Evolutionary conservation across 2,888 invertebrate species (phyloP).

Genomic region (Leptopilina syphax): DNA sequence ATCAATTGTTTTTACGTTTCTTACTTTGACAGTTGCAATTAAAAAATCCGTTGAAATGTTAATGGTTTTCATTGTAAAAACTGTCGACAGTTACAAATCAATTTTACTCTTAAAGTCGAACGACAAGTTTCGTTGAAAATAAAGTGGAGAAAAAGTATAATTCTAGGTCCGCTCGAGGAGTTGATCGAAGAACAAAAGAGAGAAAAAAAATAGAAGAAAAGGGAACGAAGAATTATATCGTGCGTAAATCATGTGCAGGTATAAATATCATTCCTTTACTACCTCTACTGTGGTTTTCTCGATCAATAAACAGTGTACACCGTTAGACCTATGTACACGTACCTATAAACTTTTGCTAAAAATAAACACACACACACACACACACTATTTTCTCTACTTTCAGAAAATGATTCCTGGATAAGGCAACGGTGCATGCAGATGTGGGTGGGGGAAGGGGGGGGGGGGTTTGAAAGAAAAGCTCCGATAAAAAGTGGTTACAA

Average conservation of each 20-base stretch:
- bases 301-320: constrained; percentile 2
- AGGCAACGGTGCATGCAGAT: constrained; percentile 57
- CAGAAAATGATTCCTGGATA: constrained; percentile 54
- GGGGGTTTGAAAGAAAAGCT: constrained; percentile 40
- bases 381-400: constrained; percentile 21
- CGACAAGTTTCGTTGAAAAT: not conserved
- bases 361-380: constrained; percentile 43
- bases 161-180: not conserved
- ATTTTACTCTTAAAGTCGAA: not conserved
- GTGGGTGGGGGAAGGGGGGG: not conserved
- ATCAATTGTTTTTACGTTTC: no score
- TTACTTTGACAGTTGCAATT: no score
- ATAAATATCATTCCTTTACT: constrained; percentile 36
- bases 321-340: constrained; percentile 6
- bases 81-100: no score
- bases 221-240: constrained; percentile 52
- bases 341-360: constrained; percentile 11
- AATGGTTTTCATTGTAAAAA: no score
- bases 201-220: constrained; percentile 41
- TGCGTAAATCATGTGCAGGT: constrained; percentile 51
- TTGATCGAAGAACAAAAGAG: constrained; percentile 10
- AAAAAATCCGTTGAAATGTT: no score
- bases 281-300: constrained; percentile 5
- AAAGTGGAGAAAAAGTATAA: not conserved
- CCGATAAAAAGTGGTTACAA: constrained; percentile 54